Evolutionary conservation across 2,888 invertebrate genomes (phyloP).

Genomic region (Acanthoscelides obtectus): DNA sequence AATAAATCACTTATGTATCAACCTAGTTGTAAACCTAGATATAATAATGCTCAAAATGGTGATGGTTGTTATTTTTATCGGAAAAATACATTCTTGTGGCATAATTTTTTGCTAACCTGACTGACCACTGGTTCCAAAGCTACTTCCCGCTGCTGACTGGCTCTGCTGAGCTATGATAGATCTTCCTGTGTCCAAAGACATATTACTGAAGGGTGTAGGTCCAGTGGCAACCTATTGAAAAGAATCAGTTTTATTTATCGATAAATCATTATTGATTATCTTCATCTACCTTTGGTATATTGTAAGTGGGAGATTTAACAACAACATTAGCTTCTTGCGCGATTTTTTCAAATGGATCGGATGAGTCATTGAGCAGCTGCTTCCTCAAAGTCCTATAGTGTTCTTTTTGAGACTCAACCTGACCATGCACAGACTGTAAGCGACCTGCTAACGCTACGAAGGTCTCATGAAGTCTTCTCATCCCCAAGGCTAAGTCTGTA

Average conservation of each 20-base stretch:
- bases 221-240: slow-evolving; percentile 53
- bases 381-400: slow-evolving; percentile 77
- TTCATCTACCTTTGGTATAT: background rate
- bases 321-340: slow-evolving; percentile 14
- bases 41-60: background rate
- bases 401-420: slow-evolving; percentile 78
- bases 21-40: background rate
- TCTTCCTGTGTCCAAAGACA: slow-evolving; percentile 34
- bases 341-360: slow-evolving; percentile 66
- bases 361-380: slow-evolving; percentile 70
- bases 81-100: background rate
- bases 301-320: background rate
- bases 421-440: slow-evolving; percentile 72
- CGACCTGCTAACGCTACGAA: slow-evolving; percentile 84
- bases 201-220: slow-evolving; percentile 57
- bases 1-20: no score
- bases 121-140: background rate
- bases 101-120: background rate
- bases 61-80: background rate
- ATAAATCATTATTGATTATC: no score
- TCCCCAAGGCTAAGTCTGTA: slow-evolving; percentile 71
- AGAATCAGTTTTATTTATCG: slow-evolving; percentile 33
- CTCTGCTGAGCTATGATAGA: slow-evolving; percentile 30
- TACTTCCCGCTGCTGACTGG: background rate
- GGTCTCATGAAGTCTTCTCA: slow-evolving; percentile 79